Percentiles rank a stretch among this genome's conserved stretches.
Evolutionary conservation across 1,140 invertebrate species (phyloP).

Genomic region (Drosophila equinoxialis): DNA sequence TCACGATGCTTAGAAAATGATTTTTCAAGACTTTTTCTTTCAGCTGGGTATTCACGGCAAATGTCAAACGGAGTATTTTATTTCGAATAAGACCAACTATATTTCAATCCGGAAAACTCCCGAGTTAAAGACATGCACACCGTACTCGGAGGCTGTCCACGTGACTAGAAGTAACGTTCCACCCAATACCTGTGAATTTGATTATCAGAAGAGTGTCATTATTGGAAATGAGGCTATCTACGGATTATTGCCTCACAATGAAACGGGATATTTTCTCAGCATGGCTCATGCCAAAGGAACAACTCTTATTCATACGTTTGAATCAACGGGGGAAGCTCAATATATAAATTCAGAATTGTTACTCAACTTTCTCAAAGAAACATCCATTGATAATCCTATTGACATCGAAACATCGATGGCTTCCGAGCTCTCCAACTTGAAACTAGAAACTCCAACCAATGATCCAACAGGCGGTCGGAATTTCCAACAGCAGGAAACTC

Average conservation of each 20-base stretch:
- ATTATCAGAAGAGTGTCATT: slow-evolving; percentile 81
- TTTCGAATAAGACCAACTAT: slow-evolving; percentile 79
- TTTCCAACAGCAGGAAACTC: slow-evolving; percentile 64
- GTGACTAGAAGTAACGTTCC: slow-evolving; percentile 78
- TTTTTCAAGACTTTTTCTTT: not conserved
- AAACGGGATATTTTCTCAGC: slow-evolving; percentile 76
- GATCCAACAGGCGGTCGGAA: slow-evolving; percentile 79
- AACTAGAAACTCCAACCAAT: slow-evolving; percentile 39
- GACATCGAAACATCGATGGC: slow-evolving; percentile 73
- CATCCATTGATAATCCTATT: slow-evolving; percentile 71
- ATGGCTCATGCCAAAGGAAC: slow-evolving; percentile 79
- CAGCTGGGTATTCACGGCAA: slow-evolving; percentile 78
- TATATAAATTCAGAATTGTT: slow-evolving; percentile 77
- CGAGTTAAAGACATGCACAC: slow-evolving; percentile 72
- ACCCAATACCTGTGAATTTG: slow-evolving; percentile 76
- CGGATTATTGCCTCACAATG: slow-evolving; percentile 71
- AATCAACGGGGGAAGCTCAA: slow-evolving; percentile 81
- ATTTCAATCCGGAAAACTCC: slow-evolving; percentile 81
- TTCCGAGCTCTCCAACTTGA: slow-evolving; percentile 52
- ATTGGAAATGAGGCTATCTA: slow-evolving; percentile 81
- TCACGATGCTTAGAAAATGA: not conserved
- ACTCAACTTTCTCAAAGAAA: slow-evolving; percentile 74
- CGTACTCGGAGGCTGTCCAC: slow-evolving; percentile 75
- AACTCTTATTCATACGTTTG: slow-evolving; percentile 79
- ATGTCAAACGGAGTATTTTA: slow-evolving; percentile 81